Evolutionary conservation across 2,888 invertebrate species (phyloP).

Genomic region (Microchrysa polita): DNA sequence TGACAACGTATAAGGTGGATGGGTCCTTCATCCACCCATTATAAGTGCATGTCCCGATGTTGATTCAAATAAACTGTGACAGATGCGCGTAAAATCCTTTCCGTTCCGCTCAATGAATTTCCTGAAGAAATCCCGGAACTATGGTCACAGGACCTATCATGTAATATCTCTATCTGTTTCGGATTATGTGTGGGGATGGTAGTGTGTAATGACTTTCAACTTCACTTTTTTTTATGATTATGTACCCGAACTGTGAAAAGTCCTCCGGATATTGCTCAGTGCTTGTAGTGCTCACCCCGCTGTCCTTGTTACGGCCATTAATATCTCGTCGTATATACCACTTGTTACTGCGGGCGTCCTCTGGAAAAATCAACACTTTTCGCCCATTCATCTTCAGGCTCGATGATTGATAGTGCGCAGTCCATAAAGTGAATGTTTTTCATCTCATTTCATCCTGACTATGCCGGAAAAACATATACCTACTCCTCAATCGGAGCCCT

Average conservation of each 20-base stretch:
- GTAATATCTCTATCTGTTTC: constrained; percentile 1
- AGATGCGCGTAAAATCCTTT: constrained; percentile 41
- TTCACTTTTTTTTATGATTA: constrained; percentile 3
- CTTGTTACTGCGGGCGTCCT: constrained; percentile 43
- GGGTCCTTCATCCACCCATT: not conserved
- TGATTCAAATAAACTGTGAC: constrained; percentile 24
- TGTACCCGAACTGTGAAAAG: constrained; percentile 6
- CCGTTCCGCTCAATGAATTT: constrained; percentile 48
- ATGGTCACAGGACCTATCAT: not conserved
- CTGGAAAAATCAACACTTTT: constrained; percentile 34
- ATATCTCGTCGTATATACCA: constrained; percentile 46
- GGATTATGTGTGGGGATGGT: constrained; percentile 22
- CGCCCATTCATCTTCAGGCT: constrained; percentile 20
- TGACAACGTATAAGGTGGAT: not conserved
- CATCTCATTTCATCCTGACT: constrained; percentile 31
- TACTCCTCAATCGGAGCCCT: no score
- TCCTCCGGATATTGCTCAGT: constrained; percentile 7
- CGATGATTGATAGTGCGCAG: constrained; percentile 39
- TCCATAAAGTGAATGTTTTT: constrained; percentile 28
- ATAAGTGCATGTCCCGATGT: not conserved
- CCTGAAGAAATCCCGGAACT: constrained; percentile 40
- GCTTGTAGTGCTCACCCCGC: no score
- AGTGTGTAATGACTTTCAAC: constrained; percentile 34
- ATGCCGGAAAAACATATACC: not conserved
- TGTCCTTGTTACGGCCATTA: constrained; percentile 47